These are phyloP conservation scores for Varanus salvator DNA, from an alignment of 2,113 vertebrate genomes.

Conservation along the genomic window DNA sequence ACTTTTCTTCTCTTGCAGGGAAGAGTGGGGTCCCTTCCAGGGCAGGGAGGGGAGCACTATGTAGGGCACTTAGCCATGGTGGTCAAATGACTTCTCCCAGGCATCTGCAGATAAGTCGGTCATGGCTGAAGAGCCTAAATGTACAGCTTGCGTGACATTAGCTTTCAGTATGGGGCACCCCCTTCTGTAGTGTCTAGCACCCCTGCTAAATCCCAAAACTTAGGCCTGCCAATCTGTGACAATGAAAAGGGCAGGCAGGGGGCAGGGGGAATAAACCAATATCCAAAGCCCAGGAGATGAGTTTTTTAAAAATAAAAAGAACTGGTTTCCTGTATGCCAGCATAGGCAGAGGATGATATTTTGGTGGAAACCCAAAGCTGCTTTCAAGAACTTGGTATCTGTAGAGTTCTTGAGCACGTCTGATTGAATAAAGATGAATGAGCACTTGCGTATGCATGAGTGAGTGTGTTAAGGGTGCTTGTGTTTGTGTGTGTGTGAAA, in stretches of 20 bases:
- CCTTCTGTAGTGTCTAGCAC: conserved; percentile 20
- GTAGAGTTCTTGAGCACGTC: conserved; percentile 50
- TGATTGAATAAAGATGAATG: conserved; percentile 30
- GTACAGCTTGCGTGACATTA: conserved; percentile 13
- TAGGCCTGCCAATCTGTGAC: conserved; percentile 10
- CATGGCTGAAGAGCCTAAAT: not conserved
- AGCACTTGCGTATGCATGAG: conserved; percentile 19
- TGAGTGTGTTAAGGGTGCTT: not conserved
- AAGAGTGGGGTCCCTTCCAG: not conserved
- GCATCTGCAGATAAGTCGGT: not conserved
- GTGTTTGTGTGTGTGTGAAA: not conserved
- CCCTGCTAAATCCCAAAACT: not conserved
- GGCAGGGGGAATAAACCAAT: not conserved
- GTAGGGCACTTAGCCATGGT: not conserved
- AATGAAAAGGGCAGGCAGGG: not conserved
- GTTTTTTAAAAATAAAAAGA: not conserved
- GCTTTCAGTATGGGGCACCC: not conserved
- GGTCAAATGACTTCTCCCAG: conserved; percentile 13
- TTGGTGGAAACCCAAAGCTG: conserved; percentile 19
- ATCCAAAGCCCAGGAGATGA: not conserved
- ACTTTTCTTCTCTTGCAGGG: not conserved
- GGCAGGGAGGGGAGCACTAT: not conserved
- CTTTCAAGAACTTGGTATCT: not conserved
- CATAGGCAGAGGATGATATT: fast-evolving
- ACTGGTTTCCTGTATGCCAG: not conserved